Percentiles rank a stretch among this genome's conserved stretches.
These are phyloP conservation scores for Lumbricus terrestris DNA, from an alignment of 2,888 invertebrate genomes.

Conservation along the genomic window DNA sequence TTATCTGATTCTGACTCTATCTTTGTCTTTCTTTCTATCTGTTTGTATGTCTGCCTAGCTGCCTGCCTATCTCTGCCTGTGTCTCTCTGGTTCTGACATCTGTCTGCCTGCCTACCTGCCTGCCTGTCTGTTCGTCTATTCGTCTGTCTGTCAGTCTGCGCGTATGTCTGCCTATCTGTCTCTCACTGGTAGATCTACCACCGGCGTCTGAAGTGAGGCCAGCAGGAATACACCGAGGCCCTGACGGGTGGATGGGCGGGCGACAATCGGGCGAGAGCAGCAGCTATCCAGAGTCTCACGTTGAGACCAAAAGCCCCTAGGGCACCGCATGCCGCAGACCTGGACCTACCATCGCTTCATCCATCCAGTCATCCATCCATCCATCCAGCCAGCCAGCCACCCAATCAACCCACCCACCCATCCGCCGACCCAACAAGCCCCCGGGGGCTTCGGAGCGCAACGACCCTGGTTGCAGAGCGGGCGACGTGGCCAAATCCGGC, in stretches of 20 bases:
- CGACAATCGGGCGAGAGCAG: neutral
- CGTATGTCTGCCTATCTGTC: constrained; percentile 27
- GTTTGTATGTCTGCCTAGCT: neutral
- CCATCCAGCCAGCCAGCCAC: neutral
- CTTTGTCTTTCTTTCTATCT: neutral
- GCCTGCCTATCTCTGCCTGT: neutral
- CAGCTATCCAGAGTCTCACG: neutral
- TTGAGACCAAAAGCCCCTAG: neutral
- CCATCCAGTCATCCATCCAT: neutral
- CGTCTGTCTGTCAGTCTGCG: neutral
- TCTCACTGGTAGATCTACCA: constrained; percentile 9
- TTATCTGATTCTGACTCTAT: neutral
- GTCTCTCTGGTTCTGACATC: neutral
- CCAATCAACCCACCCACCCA: neutral
- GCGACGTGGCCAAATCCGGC: neutral
- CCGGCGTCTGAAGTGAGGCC: neutral
- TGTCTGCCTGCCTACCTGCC: constrained; percentile 11
- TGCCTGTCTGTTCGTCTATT: neutral
- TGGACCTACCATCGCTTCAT: neutral
- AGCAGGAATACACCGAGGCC: neutral
- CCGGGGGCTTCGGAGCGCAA: neutral
- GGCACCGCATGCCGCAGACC: neutral
- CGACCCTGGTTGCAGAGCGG: neutral
- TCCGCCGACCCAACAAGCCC: neutral
- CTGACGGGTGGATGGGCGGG: neutral